phyloP scores from a whole-genome alignment of 2,113 vertebrate species.

The Pelmatolapia mariae region DNA sequence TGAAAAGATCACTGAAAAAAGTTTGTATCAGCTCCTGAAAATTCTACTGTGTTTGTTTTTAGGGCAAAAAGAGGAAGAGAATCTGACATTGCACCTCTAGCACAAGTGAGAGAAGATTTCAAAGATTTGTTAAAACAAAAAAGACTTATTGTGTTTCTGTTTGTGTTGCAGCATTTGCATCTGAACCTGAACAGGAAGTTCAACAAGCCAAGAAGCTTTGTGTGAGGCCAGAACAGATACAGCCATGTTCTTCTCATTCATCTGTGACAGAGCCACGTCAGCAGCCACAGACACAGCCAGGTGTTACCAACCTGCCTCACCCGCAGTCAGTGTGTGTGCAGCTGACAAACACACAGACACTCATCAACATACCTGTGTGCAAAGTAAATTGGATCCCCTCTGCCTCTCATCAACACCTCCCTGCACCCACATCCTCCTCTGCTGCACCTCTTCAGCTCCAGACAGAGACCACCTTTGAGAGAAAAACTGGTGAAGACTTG shows the following conservation, averaged over 20 bases:
- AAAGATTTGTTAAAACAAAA: neutral
- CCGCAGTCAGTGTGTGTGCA: neutral
- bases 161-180: no score
- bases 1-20: neutral
- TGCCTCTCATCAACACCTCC: neutral
- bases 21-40: neutral
- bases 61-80: neutral
- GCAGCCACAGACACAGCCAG: neutral
- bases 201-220: neutral
- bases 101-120: neutral
- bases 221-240: neutral
- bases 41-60: neutral
- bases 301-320: neutral
- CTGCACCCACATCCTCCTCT: neutral
- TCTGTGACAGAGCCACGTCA: neutral
- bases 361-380: neutral
- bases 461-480: neutral
- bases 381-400: neutral
- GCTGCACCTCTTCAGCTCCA: neutral
- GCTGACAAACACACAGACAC: neutral
- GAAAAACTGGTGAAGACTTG: neutral
- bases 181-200: neutral
- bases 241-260: neutral
- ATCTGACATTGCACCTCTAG: neutral
- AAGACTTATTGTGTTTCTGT: no score